Conservation (phyloP, 2,113 vertebrate species). For the Ailurus styani region DNA sequence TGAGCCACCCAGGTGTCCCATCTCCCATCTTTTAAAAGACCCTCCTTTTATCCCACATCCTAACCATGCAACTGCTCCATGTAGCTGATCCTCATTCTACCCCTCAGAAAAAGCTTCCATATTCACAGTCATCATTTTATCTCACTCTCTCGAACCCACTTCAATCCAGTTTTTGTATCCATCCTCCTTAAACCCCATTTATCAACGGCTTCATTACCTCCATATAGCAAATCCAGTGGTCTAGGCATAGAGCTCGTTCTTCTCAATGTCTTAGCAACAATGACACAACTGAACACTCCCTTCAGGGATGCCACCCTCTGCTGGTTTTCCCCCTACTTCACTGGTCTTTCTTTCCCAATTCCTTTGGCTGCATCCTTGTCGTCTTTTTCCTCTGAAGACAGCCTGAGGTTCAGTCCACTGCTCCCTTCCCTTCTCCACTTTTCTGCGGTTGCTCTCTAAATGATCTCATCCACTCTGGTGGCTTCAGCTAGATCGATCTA, state of each 20-base stretch:
- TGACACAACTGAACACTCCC: background rate
- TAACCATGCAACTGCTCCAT: background rate
- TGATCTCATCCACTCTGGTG: background rate
- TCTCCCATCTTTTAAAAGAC: background rate
- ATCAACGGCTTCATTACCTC: background rate
- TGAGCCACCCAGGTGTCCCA: too few relatives aligned
- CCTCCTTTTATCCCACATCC: background rate
- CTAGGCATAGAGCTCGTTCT: background rate
- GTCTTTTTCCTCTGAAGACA: background rate
- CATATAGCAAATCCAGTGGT: background rate
- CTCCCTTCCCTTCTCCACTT: background rate
- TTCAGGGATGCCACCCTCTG: background rate
- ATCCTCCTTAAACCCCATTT: background rate
- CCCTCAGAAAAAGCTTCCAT: background rate
- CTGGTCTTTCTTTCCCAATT: background rate
- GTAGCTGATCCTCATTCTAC: background rate
- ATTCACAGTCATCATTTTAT: background rate
- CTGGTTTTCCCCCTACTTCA: background rate
- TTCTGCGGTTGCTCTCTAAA: background rate
- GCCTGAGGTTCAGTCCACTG: background rate
- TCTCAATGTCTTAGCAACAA: background rate
- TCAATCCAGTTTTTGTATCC: background rate
- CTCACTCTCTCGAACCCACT: background rate
- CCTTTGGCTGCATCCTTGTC: background rate
- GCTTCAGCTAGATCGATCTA: background rate